Base-by-base conservation (phyloP, 2,797 vertebrate species). In the Hippoglossus hippoglossus region DNA sequence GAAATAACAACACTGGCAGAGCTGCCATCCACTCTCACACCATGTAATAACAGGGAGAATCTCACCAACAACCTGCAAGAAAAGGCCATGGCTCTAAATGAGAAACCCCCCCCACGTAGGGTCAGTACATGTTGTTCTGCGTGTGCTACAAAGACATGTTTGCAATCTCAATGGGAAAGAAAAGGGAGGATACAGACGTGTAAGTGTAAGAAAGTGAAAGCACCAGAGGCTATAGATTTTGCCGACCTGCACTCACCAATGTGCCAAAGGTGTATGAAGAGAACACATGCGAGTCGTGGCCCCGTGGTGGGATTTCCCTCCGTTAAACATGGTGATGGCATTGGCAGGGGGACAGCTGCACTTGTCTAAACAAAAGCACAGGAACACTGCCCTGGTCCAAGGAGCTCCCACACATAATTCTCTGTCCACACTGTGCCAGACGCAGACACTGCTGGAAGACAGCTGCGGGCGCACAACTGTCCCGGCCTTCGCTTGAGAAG, bases 321-420 rank as follows among this genome's bases (percentile, higher is more conserved):
- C 67, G 78, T 69, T 90, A 93, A 93, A 92, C 88, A 92, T 83
- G 44, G 79, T 59, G 74, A 84, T 88, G 87, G 89, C 88, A 93
- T 63, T 75, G 84, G 86, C 87, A 86, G 73, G 65, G 77, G 81
- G 87, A 88, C 91, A 64, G 88, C 90, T 83, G 87, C 68, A 64
- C 84, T 91, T 86, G 84, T 93, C 76, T 91, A 93, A 91, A 93
- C 82, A 91, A 80, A 62, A 76, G 83, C 81, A 71, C 54, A 13
- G 83, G 90, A 88, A 78, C 81, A 80, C 39, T 21, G 62, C 63
- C 31, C 7, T 8, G 26, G 75, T 82, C 75, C 71, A 73, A 84
- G 80, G 69, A 83, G 88, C 73, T 74, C 61, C 82, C 77, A 77
- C 71, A 81, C 55, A 65, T 77, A 73, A 79, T 21, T 64, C 77